Evolutionary conservation across 2,113 vertebrate species (phyloP), one percentile per base, ranked within the genome.

Genomic region (Carettochelys insculpta): DNA sequence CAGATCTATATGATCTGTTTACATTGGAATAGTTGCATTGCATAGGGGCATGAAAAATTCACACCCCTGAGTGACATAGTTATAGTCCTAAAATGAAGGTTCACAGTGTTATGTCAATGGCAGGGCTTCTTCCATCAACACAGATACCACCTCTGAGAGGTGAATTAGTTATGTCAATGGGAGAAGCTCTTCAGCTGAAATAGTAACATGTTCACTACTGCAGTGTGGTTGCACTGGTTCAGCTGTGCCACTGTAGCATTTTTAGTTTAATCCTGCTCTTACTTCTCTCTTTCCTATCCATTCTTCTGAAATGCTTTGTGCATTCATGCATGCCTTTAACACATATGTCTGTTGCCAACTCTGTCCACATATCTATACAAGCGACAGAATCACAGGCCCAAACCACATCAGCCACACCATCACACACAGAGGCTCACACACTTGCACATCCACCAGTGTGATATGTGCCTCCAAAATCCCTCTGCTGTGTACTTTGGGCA

Each of bases 201-300:
- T 22, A 22, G n/a, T 10, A 38, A 38, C 61, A 65, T 65, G 29
- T 9, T 65, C 17, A 65, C 17, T 17, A 61, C 31, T 65, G 61
- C 17, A 10, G 34, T 7, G 5, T 34, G 38, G n/a, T 4, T 68
- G 19, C 27, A 58, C 27, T 8, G 7, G n/a, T 19, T 16, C 61
- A 38, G 10, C 19, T 68, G n/a, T n/a, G 34, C 19, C 17, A 68
- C n/a, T 68, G 8, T n/a, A 68, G 61, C 8, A 1, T 68, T 68
- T 65, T n/a, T n/a, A 65, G 34, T 65, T 17, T 22, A 65, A 31
- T 11, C n/a, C 19, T 68, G n/a, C n/a, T 20, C 34, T 38, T 68
- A 3, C 3, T 25, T 58, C 45, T 27, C 1, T 1, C 13, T 48
- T 47, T 73, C 73, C n/a, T 11, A 34, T 12, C 47, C 2, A 0